Evolutionary conservation across 2,797 vertebrate species (phyloP).

Genomic region (Centroberyx gerrardi): DNA sequence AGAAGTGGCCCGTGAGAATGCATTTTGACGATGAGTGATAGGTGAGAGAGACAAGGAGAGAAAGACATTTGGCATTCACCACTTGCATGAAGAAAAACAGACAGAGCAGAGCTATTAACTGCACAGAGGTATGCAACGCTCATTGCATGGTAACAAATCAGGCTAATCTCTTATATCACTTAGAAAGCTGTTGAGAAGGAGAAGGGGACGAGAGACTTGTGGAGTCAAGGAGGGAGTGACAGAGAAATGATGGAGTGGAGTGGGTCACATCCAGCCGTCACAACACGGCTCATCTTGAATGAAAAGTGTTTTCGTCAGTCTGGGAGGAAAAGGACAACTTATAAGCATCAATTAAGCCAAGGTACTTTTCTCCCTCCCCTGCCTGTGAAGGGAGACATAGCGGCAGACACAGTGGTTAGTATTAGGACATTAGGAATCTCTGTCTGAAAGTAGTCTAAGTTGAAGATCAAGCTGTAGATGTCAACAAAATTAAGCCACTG

Average conservation of each 20-base stretch:
- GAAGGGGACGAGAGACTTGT: neutral
- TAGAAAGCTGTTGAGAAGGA: conserved; percentile 6
- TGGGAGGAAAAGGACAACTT: neutral
- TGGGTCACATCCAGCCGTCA: too few relatives aligned
- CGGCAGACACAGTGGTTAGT: neutral
- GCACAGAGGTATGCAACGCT: neutral
- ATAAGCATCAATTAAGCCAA: neutral
- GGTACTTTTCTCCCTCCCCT: too few relatives aligned
- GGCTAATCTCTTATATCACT: conserved; percentile 22
- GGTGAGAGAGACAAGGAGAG: conserved; percentile 20
- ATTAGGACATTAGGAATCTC: too few relatives aligned
- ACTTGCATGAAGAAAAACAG: neutral
- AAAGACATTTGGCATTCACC: neutral
- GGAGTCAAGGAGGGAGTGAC: neutral
- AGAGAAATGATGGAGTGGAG: conserved; percentile 1
- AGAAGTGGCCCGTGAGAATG: conserved; percentile 19
- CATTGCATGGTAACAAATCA: conserved; percentile 19
- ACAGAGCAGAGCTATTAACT: too few relatives aligned
- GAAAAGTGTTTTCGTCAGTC: too few relatives aligned
- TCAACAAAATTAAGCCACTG: neutral
- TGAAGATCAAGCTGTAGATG: neutral
- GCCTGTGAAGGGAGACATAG: too few relatives aligned
- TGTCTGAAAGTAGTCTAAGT: too few relatives aligned
- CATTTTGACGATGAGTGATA: conserved; percentile 42
- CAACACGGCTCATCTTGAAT: too few relatives aligned